phyloP scores from a whole-genome alignment of 1,140 invertebrate genomes.

The Penaeus vannamei region DNA sequence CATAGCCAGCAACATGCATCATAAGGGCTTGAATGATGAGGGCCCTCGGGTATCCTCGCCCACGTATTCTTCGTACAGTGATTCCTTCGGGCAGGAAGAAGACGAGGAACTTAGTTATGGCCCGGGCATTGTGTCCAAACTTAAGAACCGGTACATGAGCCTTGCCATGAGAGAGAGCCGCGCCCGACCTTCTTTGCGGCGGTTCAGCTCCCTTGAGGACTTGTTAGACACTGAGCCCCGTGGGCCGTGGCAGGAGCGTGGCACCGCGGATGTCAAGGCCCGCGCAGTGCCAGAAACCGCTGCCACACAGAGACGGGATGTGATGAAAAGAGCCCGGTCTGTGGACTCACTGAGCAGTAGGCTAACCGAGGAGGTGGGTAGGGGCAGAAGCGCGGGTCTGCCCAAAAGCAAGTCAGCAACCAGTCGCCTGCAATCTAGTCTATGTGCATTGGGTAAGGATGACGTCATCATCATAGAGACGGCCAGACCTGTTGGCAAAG shows the following conservation, averaged over 20 bases:
- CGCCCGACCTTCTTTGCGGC: conserved; percentile 78
- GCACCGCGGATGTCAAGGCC: conserved; percentile 46
- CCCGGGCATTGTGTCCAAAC: conserved; percentile 89
- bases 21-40: conserved; percentile 65
- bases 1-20: conserved; percentile 60
- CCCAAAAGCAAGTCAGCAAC: conserved; percentile 56
- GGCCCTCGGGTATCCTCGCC: conserved; percentile 60
- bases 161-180: conserved; percentile 80
- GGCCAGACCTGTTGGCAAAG: conserved; percentile 59
- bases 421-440: conserved; percentile 58
- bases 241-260: conserved; percentile 54
- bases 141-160: conserved; percentile 87
- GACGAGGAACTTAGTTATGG: conserved; percentile 88
- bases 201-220: conserved; percentile 88
- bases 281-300: conserved; percentile 37
- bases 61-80: conserved; percentile 59
- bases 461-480: conserved; percentile 73
- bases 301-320: conserved; percentile 73
- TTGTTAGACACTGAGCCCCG: conserved; percentile 78
- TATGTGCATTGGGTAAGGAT: conserved; percentile 70
- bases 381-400: conserved; percentile 25
- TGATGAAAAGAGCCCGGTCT: conserved; percentile 86
- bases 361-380: conserved; percentile 34
- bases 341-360: conserved; percentile 80
- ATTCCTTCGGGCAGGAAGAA: conserved; percentile 54